A percentile compares a stretch with the other conserved stretches of the same genome.
These are phyloP conservation scores for Sericinus montela DNA, from an alignment of 2,888 invertebrate species.

Conservation along the genomic window DNA sequence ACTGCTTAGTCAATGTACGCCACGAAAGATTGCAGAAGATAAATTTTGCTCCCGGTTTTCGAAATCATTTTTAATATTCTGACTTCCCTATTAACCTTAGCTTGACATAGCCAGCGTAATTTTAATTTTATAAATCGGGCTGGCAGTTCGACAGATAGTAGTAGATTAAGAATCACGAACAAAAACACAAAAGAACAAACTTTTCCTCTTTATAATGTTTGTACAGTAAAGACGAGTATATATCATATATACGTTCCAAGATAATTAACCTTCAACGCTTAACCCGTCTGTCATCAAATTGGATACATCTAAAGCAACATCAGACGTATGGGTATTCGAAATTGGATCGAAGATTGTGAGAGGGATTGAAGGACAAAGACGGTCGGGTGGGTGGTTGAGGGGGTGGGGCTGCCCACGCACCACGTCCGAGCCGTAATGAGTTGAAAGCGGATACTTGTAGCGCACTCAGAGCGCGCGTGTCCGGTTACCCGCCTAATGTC, in stretches of 20 bases:
- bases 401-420: constrained; percentile 60
- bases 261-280: constrained; percentile 10
- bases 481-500: constrained; percentile 79
- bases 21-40: no score
- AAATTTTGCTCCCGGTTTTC: no score
- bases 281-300: constrained; percentile 44
- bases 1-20: no score
- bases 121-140: no score
- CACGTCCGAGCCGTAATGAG: constrained; percentile 78
- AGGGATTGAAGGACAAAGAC: constrained; percentile 75
- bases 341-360: constrained; percentile 75
- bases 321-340: constrained; percentile 68
- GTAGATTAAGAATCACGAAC: no score
- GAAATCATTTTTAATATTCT: no score
- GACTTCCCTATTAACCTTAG: no score
- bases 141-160: no score
- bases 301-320: constrained; percentile 56
- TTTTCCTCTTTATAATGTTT: no score
- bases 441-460: constrained; percentile 80
- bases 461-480: constrained; percentile 78
- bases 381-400: constrained; percentile 34
- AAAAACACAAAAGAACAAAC: no score
- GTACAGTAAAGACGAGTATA: not conserved
- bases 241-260: not conserved
- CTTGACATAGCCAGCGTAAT: no score